phyloP scores from a whole-genome alignment of 2,888 invertebrate species.

The Drosophila percnosoma region DNA sequence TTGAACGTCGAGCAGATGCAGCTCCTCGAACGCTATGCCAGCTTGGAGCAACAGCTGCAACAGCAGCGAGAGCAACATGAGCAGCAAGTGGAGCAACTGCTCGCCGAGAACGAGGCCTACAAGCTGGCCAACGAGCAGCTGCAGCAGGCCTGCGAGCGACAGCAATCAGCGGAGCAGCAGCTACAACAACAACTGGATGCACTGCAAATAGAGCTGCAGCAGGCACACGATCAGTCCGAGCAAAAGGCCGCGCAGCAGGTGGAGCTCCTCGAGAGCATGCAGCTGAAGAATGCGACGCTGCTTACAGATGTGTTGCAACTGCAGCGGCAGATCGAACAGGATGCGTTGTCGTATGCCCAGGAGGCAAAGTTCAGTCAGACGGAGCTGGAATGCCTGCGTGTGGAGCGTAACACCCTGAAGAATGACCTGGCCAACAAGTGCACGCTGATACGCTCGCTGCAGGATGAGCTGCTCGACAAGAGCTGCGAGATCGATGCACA shows the following conservation, averaged over 20 bases:
- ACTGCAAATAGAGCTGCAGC: slow-evolving; percentile 69
- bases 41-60: slow-evolving; percentile 71
- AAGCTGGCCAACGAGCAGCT: slow-evolving; percentile 64
- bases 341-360: slow-evolving; percentile 80
- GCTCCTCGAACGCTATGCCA: slow-evolving; percentile 62
- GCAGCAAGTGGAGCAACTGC: slow-evolving; percentile 63
- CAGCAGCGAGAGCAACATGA: slow-evolving; percentile 72
- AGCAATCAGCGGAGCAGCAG: slow-evolving; percentile 55
- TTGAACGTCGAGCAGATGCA: slow-evolving; percentile 64
- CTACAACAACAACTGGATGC: slow-evolving; percentile 48
- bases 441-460: slow-evolving; percentile 82
- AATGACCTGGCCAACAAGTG: slow-evolving; percentile 83
- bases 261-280: slow-evolving; percentile 74
- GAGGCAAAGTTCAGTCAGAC: slow-evolving; percentile 80
- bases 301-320: slow-evolving; percentile 73
- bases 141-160: slow-evolving; percentile 55
- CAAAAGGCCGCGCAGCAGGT: slow-evolving; percentile 68
- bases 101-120: slow-evolving; percentile 71
- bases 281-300: slow-evolving; percentile 76
- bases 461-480: slow-evolving; percentile 83
- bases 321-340: slow-evolving; percentile 81
- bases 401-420: slow-evolving; percentile 82
- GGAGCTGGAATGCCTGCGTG: slow-evolving; percentile 81
- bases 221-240: slow-evolving; percentile 68
- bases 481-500: slow-evolving; percentile 83